Conservation (phyloP, 2,113 vertebrate genomes). For the Alaudala cheleensis region DNA sequence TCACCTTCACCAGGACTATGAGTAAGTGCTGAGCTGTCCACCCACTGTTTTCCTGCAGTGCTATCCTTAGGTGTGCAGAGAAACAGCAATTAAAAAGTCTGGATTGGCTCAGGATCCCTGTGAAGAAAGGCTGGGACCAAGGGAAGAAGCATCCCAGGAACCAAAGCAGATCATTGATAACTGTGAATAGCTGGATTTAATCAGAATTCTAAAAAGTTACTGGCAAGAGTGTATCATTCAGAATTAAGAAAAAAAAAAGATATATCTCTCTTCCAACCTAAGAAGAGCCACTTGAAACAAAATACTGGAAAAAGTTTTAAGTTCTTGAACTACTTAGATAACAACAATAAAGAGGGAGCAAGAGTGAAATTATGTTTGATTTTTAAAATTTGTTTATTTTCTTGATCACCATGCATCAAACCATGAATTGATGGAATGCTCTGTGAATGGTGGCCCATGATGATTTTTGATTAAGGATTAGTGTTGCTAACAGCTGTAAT, state of each 20-base stretch:
- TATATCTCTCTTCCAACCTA: not conserved
- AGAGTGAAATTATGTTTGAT: not conserved
- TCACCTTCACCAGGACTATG: conserved; percentile 25
- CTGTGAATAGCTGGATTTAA: conserved; percentile 33
- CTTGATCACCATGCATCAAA: not conserved
- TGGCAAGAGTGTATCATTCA: not conserved
- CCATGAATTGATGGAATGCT: not conserved
- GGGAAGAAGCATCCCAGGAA: not conserved
- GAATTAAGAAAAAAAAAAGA: not conserved
- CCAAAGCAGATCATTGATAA: not conserved
- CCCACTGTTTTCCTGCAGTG: conserved; percentile 3
- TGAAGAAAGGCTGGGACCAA: not conserved
- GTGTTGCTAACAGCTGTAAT: not conserved
- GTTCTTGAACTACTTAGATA: not conserved
- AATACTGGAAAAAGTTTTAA: not conserved
- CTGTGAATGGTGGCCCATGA: not conserved
- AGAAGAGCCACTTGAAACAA: not conserved
- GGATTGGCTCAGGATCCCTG: not conserved
- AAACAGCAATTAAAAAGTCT: conserved; percentile 36
- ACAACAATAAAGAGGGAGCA: not conserved
- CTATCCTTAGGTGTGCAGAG: not conserved
- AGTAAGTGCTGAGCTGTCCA: not conserved
- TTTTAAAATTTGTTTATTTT: not conserved
- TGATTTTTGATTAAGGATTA: not conserved
- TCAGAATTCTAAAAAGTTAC: conserved; percentile 20